phyloP scores from a whole-genome alignment of 2,797 vertebrate genomes.

The Molossus alvarezi region DNA sequence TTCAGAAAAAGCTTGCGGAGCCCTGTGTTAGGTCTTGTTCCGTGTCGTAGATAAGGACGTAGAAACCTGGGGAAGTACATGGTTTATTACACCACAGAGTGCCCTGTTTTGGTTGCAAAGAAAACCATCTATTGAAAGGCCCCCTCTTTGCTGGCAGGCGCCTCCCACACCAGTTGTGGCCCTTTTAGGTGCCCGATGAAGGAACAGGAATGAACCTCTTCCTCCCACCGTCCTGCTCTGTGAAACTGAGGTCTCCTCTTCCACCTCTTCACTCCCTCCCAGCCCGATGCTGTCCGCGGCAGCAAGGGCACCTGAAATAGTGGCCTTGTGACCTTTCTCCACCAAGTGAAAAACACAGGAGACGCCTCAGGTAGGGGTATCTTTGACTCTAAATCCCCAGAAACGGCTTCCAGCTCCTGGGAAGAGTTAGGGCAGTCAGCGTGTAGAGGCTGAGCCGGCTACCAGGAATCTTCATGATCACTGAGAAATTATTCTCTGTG shows the following conservation, averaged over 20 bases:
- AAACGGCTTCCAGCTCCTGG: not conserved
- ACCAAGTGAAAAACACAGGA: not conserved
- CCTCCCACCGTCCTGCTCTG: not conserved
- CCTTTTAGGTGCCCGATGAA: not conserved
- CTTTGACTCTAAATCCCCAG: not conserved
- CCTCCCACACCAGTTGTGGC: not conserved
- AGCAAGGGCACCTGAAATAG: not conserved
- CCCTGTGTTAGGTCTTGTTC: not conserved
- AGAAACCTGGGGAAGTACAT: not conserved
- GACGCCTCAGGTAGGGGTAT: not conserved
- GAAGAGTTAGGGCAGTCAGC: not conserved
- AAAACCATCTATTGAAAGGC: not conserved
- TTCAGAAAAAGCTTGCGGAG: not conserved
- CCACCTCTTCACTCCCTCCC: not conserved
- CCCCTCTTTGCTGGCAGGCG: not conserved
- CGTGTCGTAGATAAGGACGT: constrained; percentile 11
- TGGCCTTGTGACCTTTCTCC: not conserved
- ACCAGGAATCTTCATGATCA: not conserved
- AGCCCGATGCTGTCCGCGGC: not conserved
- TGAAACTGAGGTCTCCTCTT: not conserved
- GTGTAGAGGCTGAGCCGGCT: not conserved
- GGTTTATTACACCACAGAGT: not conserved
- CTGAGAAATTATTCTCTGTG: constrained; percentile 27
- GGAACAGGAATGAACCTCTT: not conserved
- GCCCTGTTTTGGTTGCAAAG: not conserved